Conservation (phyloP, 2,888 invertebrate genomes). For the Nymphalis polychloros region DNA sequence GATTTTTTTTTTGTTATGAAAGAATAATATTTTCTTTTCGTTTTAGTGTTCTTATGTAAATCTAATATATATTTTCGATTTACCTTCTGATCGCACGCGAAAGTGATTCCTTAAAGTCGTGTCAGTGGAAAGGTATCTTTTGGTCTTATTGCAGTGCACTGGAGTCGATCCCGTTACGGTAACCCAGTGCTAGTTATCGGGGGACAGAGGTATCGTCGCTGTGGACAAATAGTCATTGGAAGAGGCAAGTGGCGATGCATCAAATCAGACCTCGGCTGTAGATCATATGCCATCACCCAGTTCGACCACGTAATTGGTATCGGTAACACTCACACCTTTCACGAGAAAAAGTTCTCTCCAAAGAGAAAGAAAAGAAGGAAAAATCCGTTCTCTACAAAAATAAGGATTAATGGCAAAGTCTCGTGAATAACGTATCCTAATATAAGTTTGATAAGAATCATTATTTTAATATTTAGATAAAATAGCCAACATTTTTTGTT, state of each 20-base stretch:
- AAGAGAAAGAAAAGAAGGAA: constrained; percentile 14
- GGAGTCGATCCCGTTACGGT: constrained; percentile 63
- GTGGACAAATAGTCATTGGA: constrained; percentile 43
- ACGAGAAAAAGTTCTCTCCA: constrained; percentile 41
- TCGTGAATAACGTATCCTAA: neutral
- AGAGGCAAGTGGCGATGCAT: constrained; percentile 64
- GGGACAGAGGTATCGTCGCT: constrained; percentile 61
- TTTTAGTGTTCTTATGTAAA: too few species aligned
- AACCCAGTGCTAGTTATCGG: constrained; percentile 66
- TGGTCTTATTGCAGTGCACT: constrained; percentile 61
- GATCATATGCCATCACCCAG: constrained; percentile 58
- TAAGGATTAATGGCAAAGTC: constrained; percentile 8
- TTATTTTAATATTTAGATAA: too few species aligned
- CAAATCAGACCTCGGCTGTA: constrained; percentile 69
- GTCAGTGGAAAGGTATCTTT: constrained; percentile 42
- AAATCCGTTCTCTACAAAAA: constrained; percentile 6
- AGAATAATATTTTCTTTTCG: too few species aligned
- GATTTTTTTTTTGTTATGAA: too few species aligned
- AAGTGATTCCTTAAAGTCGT: neutral
- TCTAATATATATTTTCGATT: too few species aligned
- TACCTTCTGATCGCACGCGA: neutral
- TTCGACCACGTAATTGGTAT: constrained; percentile 52
- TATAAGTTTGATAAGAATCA: too few species aligned
- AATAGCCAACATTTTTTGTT: too few species aligned
- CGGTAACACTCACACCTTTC: constrained; percentile 51